These are phyloP conservation scores for Notiomystis cincta DNA, from an alignment of 2,113 vertebrate genomes.

Conservation along the genomic window DNA sequence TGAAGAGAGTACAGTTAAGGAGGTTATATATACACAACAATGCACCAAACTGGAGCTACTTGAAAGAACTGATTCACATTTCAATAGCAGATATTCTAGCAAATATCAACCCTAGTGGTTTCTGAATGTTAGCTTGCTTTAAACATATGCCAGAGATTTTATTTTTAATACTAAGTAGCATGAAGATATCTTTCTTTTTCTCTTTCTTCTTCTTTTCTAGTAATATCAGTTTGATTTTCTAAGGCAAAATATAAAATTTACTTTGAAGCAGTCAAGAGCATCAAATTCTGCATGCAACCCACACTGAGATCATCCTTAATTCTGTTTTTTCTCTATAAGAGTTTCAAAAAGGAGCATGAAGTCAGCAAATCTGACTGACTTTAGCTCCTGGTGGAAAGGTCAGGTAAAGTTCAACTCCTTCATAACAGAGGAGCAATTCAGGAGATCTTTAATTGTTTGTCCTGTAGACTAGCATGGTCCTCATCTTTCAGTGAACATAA, in stretches of 20 bases:
- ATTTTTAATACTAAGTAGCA: not conserved
- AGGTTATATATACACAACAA: not conserved
- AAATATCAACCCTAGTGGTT: not conserved
- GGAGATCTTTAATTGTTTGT: not conserved
- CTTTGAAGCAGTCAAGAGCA: not conserved
- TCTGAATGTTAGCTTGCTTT: not conserved
- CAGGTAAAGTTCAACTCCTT: constrained; percentile 45
- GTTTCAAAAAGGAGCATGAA: not conserved
- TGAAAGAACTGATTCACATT: not conserved
- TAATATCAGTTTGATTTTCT: not conserved
- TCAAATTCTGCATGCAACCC: not conserved
- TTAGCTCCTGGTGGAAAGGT: constrained; percentile 26
- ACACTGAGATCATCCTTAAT: not conserved
- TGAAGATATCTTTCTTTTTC: not conserved
- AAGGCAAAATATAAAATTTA: not conserved
- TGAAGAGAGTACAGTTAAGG: not conserved
- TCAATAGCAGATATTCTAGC: not conserved
- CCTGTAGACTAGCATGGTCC: not conserved
- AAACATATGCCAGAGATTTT: not conserved
- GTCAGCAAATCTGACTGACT: not conserved
- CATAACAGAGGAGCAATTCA: not conserved
- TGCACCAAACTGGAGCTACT: not conserved
- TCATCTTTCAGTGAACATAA: not conserved
- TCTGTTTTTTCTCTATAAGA: constrained; percentile 5
- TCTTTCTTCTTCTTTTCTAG: not conserved